A percentile compares a stretch with the other conserved stretches of the same genome.
Evolutionary conservation across 2,888 invertebrate genomes (phyloP).

Genomic region (Drosophila ustulata): DNA sequence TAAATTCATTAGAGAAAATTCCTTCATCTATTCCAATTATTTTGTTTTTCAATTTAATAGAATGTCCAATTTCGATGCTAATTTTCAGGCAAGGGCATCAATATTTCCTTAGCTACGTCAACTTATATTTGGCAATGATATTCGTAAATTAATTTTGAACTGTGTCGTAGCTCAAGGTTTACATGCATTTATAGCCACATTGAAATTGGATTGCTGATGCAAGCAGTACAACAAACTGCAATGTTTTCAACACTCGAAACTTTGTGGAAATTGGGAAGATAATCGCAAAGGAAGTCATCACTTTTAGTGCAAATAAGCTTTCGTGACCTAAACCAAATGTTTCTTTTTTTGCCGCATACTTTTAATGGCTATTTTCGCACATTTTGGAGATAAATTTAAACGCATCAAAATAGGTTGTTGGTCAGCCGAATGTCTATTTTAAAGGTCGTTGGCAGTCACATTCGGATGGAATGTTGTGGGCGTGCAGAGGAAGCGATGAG

Average conservation of each 20-base stretch:
- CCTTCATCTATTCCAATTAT: too few relatives aligned
- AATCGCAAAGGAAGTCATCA: neutral
- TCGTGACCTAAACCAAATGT: neutral
- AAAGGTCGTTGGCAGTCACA: slow-evolving; percentile 44
- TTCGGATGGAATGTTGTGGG: slow-evolving; percentile 2
- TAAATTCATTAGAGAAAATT: too few relatives aligned
- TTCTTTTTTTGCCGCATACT: slow-evolving; percentile 27
- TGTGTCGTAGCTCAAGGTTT: neutral
- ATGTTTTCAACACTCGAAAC: neutral
- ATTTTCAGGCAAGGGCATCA: neutral
- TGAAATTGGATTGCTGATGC: neutral
- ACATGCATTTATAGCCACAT: neutral
- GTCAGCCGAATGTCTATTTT: slow-evolving; percentile 41
- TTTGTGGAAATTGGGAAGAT: neutral
- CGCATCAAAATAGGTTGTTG: slow-evolving; percentile 28
- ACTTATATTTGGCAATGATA: neutral
- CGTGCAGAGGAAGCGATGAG: neutral
- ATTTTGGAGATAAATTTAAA: slow-evolving; percentile 44
- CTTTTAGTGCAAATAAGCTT: neutral
- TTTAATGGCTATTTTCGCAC: slow-evolving; percentile 48
- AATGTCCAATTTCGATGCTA: neutral
- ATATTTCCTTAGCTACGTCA: neutral
- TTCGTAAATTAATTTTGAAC: neutral
- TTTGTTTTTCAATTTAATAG: too few relatives aligned
- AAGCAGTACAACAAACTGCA: neutral